Percentiles rank a stretch among this genome's conserved stretches.
Conservation (phyloP, 1,140 invertebrate genomes). For the Phymastichus coffea region DNA sequence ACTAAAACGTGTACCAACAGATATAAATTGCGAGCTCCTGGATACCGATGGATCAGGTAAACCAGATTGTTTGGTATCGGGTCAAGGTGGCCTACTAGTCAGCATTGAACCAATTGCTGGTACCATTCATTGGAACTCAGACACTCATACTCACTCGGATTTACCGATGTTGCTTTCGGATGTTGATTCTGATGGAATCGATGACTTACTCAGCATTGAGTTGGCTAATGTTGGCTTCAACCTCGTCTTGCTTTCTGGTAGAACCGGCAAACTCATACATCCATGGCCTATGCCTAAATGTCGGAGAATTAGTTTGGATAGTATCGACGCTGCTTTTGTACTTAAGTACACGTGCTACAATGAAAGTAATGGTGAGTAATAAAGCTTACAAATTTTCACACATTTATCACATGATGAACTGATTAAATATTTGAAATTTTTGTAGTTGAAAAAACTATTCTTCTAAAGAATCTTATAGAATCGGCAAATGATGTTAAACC, state of each 20-base stretch:
- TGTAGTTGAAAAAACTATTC: conserved; percentile 34
- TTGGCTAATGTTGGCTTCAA: conserved; percentile 56
- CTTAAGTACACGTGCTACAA: conserved; percentile 46
- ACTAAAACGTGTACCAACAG: conserved; percentile 64
- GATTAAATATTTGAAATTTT: too few species aligned
- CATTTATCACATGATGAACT: not conserved
- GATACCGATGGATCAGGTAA: conserved; percentile 70
- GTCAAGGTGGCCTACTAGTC: conserved; percentile 66
- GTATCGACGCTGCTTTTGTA: conserved; percentile 49
- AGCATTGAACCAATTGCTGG: conserved; percentile 71
- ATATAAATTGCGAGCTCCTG: conserved; percentile 69
- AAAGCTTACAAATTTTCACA: not conserved
- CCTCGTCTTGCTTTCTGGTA: conserved; percentile 66
- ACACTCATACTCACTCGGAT: conserved; percentile 58
- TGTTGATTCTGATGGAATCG: conserved; percentile 67
- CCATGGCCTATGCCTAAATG: conserved; percentile 41
- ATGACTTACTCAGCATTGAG: conserved; percentile 65
- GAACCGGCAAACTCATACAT: conserved; percentile 57
- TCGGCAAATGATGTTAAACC: conserved; percentile 32
- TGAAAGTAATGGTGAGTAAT: too few species aligned
- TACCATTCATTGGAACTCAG: conserved; percentile 64
- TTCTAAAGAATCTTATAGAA: conserved; percentile 36
- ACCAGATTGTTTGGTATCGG: conserved; percentile 71
- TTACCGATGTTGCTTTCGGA: conserved; percentile 73
- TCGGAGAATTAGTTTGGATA: conserved; percentile 54